phyloP scores from a whole-genome alignment of 2,888 invertebrate species.

The Lochmaea capreae region DNA sequence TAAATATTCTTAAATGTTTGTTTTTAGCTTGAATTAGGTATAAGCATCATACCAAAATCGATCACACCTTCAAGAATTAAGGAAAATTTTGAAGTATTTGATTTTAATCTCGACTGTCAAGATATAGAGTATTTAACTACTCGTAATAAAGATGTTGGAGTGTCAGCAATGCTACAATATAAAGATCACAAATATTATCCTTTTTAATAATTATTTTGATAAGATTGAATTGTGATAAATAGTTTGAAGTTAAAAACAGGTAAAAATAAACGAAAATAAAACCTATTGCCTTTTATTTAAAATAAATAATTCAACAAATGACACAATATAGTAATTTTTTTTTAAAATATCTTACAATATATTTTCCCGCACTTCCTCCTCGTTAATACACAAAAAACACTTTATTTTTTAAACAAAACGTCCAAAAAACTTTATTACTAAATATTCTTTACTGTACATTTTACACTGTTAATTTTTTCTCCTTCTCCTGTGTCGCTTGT shows the following conservation, averaged over 20 bases:
- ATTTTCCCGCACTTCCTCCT: slow-evolving; percentile 12
- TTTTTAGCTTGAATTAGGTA: slow-evolving; percentile 57
- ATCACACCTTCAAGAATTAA: slow-evolving; percentile 78
- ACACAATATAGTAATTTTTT: slow-evolving; percentile 25
- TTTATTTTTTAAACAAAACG: slow-evolving; percentile 7
- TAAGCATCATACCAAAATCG: slow-evolving; percentile 83
- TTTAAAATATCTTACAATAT: slow-evolving; percentile 24
- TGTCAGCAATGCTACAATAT: slow-evolving; percentile 60
- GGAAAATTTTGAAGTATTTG: slow-evolving; percentile 79
- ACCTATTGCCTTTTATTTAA: slow-evolving; percentile 27
- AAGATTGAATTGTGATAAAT: too few relatives aligned
- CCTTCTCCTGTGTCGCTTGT: slow-evolving; percentile 48
- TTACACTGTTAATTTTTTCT: slow-evolving; percentile 45
- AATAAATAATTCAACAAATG: slow-evolving; percentile 28
- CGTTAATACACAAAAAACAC: slow-evolving; percentile 1
- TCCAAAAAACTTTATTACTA: slow-evolving; percentile 31
- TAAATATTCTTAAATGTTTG: slow-evolving; percentile 6
- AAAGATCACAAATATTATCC: slow-evolving; percentile 62
- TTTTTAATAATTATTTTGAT: slow-evolving; percentile 46
- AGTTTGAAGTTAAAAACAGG: too few relatives aligned
- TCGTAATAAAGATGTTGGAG: slow-evolving; percentile 78
- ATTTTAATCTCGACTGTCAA: slow-evolving; percentile 77
- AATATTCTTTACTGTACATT: slow-evolving; percentile 15
- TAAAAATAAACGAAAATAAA: neutral
- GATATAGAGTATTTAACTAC: slow-evolving; percentile 76